Evolutionary conservation across 2,888 invertebrate species (phyloP), one percentile per base, ranked within the genome.

Genomic region (Subacronicta megacephala): DNA sequence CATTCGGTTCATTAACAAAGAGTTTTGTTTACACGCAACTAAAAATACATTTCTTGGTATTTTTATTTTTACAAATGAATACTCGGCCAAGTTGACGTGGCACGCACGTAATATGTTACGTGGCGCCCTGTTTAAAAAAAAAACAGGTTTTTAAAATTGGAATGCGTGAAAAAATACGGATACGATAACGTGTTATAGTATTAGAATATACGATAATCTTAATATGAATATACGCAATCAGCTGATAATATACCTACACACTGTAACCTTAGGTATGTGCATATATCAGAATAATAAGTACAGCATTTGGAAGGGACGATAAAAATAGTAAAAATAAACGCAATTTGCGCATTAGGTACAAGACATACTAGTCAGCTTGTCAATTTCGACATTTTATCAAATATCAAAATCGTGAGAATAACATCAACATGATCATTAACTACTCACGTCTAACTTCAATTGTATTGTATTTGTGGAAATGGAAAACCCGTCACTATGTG

Each of bases 401-500:
- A 78, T 29, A 56, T 45, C 33, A 74, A 56, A 78, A 79, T 80
- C 82, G 81, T 88, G 85, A 82, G 88, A 90, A 85, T 81, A 72
- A 77, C 78, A 12, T 81, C 79, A 75, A 81, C 78, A 72, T 66
- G 70, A 90, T 88, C 90, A 90, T 90, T 91, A 90, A 84, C 80
- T 82, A 85, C 81, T 75, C 69, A 80, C 71, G 80, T 89, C 84
- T 83, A 86, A 88, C 78, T 78, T 61, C 75, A 84, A 88, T 90
- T 86, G 90, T 90, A 90, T 90, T 89, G 88, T 92, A 82, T 80
- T 76, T 75, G 87, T 85, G 92, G 80, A 93, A 93, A 92, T 92
- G 91, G 92, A 90, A 93, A 92, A 94, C 85, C 83, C 85, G 77
- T 78, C 78, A 80, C 79, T 76, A 81, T 82, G 81, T 85, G 80